Conservation (phyloP, 2,113 vertebrate species). For the Amazona vittata region DNA sequence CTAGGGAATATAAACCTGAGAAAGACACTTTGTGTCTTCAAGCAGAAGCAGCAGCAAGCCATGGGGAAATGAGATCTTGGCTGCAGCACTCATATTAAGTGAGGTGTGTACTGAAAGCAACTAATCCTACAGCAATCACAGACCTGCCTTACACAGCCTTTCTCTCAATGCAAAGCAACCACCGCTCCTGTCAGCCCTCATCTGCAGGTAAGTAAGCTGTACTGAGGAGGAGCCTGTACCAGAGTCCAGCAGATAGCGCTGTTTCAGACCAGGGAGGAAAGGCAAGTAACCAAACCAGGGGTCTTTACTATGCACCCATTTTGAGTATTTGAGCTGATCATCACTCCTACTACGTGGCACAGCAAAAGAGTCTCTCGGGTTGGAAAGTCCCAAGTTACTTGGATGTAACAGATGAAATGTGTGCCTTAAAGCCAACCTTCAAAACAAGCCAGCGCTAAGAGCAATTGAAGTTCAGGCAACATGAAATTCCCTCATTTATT, state of each 20-base stretch:
- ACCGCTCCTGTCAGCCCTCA: neutral
- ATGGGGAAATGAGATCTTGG: neutral
- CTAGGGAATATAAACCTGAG: neutral
- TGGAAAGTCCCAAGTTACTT: neutral
- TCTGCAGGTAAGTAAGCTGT: neutral
- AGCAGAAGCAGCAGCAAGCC: neutral
- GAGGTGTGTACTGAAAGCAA: neutral
- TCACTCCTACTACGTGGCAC: neutral
- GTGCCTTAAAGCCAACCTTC: neutral
- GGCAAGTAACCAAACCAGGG: neutral
- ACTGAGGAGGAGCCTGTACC: neutral
- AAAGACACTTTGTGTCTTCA: neutral
- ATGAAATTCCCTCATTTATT: neutral
- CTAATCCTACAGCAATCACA: neutral
- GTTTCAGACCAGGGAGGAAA: neutral
- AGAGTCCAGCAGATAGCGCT: neutral
- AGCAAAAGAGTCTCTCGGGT: neutral
- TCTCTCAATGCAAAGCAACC: neutral
- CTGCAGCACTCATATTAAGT: neutral
- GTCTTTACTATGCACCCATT: neutral
- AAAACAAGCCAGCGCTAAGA: neutral
- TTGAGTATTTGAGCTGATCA: neutral
- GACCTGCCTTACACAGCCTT: neutral
- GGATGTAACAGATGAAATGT: neutral
- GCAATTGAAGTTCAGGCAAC: neutral